Percentiles rank a stretch among this genome's conserved stretches.
These are phyloP conservation scores for Chrysocyon brachyurus DNA, from an alignment of 2,797 vertebrate genomes.

Conservation along the genomic window DNA sequence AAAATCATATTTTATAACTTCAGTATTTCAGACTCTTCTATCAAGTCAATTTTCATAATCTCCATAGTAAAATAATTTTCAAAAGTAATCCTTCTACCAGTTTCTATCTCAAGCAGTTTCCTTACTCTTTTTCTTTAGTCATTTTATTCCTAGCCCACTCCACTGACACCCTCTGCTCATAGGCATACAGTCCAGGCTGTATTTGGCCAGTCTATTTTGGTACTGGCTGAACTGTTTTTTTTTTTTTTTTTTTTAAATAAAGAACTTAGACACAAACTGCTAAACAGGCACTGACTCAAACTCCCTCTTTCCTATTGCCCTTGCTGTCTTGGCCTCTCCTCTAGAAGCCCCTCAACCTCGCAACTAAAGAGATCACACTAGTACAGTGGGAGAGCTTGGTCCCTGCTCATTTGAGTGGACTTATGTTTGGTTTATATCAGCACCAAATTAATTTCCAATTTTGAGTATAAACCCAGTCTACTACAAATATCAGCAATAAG, in stretches of 20 bases:
- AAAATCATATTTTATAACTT: neutral
- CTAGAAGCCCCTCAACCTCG: neutral
- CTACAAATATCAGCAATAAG: neutral
- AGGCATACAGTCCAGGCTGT: neutral
- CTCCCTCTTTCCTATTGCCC: too few relatives aligned
- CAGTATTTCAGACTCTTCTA: neutral
- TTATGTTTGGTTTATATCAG: neutral
- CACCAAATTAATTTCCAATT: neutral
- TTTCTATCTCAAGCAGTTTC: neutral
- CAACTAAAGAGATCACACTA: neutral
- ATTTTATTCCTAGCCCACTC: neutral
- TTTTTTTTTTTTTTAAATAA: neutral
- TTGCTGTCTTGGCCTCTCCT: neutral
- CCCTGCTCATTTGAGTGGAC: neutral
- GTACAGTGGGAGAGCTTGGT: neutral
- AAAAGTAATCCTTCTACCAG: neutral
- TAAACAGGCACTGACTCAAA: neutral
- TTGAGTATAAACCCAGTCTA: neutral
- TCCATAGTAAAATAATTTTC: neutral
- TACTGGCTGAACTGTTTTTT: accelerated
- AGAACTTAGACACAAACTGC: neutral
- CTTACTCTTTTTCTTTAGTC: neutral
- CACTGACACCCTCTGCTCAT: too few relatives aligned
- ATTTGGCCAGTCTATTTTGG: neutral
- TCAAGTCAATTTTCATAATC: neutral